Base-by-base conservation (phyloP, 2,797 vertebrate genomes). In the Dicrostonyx torquatus region DNA sequence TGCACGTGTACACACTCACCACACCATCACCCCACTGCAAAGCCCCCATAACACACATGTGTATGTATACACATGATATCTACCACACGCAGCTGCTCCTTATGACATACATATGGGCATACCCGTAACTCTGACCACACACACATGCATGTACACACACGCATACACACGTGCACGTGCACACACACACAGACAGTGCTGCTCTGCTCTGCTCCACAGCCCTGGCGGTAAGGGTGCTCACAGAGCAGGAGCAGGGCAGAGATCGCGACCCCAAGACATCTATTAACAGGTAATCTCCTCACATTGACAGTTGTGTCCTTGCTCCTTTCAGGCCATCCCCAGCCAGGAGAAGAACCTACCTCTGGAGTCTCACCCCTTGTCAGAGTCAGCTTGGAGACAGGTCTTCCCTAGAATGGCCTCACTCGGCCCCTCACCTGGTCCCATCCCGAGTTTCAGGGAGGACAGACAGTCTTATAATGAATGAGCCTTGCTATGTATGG, bases 201-300 rank as follows among this genome's bases (percentile, higher is more conserved):
- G 1, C 13, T 26, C 29, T 0, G 4, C 37, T 31, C 40, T 29
- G 2, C 26, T 4, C 15, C 7, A 4, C 22, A 4, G 7, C 3
- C 34, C 55, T 53, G 45, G 29, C 31, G 12, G 14, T 0, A 2
- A 5, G 29, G 4, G 11, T 4, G 20, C 34, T 72, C 53, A 11
- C 15, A 3, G 15, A 43, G 9, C 5, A 31, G 20, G 17, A 11
- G 9, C 9, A 34, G 2, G 3, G 1, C 3, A 3, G 11, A 29
- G 10, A 14, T 18, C 2, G 2, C 0, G 34, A 5, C 0, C 0
- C 4, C 22, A 1, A 1, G 1, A 18, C 0, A 18, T n/a, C 29
- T 0, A 1, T 7, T 72, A 10, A 4, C 84, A n/a, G 26, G 8
- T 9, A 0, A 24, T 31, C 37, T 12, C 60, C 14, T 1, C 7